phyloP scores from a whole-genome alignment of 2,888 invertebrate species.

The Hedya salicella region DNA sequence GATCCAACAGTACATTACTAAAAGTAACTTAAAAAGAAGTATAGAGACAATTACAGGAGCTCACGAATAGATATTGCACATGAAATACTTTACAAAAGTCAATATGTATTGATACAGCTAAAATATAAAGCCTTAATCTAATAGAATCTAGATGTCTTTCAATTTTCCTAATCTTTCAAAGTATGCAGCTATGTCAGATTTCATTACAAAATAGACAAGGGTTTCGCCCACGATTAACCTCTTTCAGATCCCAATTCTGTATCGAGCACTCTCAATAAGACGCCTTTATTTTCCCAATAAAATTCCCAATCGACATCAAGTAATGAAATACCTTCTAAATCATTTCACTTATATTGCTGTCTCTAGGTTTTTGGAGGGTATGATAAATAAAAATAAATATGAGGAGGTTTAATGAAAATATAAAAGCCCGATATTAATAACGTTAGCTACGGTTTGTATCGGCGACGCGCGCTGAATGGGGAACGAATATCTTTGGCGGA shows the following conservation, averaged over 20 bases:
- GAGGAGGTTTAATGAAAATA: constrained; percentile 70
- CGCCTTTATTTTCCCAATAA: constrained; percentile 11
- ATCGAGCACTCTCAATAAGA: constrained; percentile 22
- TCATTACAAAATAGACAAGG: neutral
- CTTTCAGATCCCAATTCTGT: neutral
- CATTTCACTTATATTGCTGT: constrained; percentile 16
- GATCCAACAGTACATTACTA: too few species aligned
- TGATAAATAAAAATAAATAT: constrained; percentile 56
- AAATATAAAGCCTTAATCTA: too few species aligned
- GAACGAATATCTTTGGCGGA: constrained; percentile 51
- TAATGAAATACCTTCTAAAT: constrained; percentile 29
- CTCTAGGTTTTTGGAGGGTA: constrained; percentile 21
- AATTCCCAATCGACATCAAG: constrained; percentile 7
- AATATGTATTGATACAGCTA: too few species aligned
- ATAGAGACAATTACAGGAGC: too few species aligned
- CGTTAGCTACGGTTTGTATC: constrained; percentile 79
- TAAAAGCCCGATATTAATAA: constrained; percentile 76
- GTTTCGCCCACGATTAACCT: neutral
- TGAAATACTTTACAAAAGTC: too few species aligned
- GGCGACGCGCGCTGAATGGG: constrained; percentile 69
- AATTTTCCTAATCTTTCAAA: too few species aligned
- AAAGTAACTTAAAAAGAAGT: too few species aligned
- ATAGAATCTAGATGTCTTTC: too few species aligned
- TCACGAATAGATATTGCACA: too few species aligned
- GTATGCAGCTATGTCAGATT: neutral